phyloP scores from a whole-genome alignment of 2,797 vertebrate genomes.

The Melanotaenia parkinsoni region DNA sequence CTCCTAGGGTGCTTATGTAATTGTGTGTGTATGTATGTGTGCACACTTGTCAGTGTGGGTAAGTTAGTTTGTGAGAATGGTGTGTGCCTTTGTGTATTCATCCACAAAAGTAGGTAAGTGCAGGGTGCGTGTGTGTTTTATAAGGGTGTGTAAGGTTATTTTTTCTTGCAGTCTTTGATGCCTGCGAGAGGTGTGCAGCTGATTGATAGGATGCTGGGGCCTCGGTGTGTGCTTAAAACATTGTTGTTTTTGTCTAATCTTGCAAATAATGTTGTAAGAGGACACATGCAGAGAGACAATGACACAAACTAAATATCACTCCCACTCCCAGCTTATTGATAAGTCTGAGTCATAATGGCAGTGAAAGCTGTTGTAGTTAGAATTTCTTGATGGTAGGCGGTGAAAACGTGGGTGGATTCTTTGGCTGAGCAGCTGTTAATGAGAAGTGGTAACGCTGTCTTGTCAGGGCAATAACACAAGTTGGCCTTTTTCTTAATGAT shows the following conservation, averaged over 20 bases:
- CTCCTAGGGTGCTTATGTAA: conserved; percentile 79
- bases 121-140: conserved; percentile 70
- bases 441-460: conserved; percentile 66
- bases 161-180: conserved; percentile 66
- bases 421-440: conserved; percentile 73
- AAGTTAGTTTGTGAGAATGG: conserved; percentile 62
- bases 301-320: conserved; percentile 69
- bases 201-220: conserved; percentile 66
- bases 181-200: conserved; percentile 61
- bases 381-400: conserved; percentile 51
- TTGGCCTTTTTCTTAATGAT: conserved; percentile 74
- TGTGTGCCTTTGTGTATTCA: conserved; percentile 66
- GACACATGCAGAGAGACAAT: conserved; percentile 49
- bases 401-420: conserved; percentile 61
- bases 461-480: conserved; percentile 70
- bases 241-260: conserved; percentile 49
- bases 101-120: conserved; percentile 73
- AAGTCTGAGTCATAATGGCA: conserved; percentile 55
- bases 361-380: conserved; percentile 56
- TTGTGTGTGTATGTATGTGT: conserved; percentile 50
- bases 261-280: conserved; percentile 48
- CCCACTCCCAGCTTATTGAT: conserved; percentile 69
- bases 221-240: conserved; percentile 46
- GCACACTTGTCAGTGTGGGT: conserved; percentile 50
- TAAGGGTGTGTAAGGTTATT: conserved; percentile 71